These are phyloP conservation scores for Hydriomena furcata DNA, from an alignment of 2,888 invertebrate genomes.

Conservation along the genomic window DNA sequence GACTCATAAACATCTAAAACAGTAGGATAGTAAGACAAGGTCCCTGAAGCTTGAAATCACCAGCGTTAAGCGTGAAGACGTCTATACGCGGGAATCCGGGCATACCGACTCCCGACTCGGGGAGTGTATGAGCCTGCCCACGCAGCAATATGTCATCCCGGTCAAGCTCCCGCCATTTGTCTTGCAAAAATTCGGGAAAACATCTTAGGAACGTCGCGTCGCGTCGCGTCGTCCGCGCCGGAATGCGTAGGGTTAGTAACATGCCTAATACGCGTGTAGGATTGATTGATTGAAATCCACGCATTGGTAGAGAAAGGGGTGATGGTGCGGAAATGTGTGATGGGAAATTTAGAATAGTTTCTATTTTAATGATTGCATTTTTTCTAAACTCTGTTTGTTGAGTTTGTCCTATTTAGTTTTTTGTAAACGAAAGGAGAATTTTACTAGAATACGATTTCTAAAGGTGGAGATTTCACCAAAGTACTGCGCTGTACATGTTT, in stretches of 20 bases:
- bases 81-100: conserved; percentile 19
- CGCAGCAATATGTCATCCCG: conserved; percentile 75
- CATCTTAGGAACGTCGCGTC: conserved; percentile 68
- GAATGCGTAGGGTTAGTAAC: conserved; percentile 50
- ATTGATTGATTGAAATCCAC: conserved; percentile 37
- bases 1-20: too few species aligned
- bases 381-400: too few species aligned
- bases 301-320: conserved; percentile 28
- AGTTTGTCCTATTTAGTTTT: too few species aligned
- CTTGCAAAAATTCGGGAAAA: conserved; percentile 77
- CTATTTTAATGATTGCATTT: conserved; percentile 3
- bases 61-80: neutral
- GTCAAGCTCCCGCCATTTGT: conserved; percentile 75
- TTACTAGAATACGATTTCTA: too few species aligned
- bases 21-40: too few species aligned
- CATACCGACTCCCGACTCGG: conserved; percentile 53
- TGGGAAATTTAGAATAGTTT: conserved; percentile 22
- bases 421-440: too few species aligned
- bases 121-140: conserved; percentile 59
- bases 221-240: conserved; percentile 31
- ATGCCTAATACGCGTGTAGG: conserved; percentile 23
- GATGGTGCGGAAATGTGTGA: conserved; percentile 17
- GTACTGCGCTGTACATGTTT: too few species aligned
- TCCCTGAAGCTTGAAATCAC: too few species aligned
- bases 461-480: too few species aligned